phyloP scores from a whole-genome alignment of 2,888 invertebrate genomes.

The Rhopalosiphum nymphaeae region DNA sequence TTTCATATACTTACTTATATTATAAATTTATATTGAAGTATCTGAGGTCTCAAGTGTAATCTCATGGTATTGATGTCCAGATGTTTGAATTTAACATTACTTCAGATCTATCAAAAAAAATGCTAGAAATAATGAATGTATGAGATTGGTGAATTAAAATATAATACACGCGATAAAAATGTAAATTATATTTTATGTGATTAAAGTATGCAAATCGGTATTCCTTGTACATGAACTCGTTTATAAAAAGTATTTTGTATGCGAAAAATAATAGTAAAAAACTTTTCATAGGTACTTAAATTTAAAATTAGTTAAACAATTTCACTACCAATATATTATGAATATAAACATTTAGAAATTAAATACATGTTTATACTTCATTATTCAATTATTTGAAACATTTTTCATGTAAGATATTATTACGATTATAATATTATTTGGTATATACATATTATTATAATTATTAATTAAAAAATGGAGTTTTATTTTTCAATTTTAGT shows the following conservation, averaged over 20 bases:
- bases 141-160: not conserved
- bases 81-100: not conserved
- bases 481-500: not conserved
- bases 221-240: not conserved
- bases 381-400: not conserved
- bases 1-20: not conserved
- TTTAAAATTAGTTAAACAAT: not conserved
- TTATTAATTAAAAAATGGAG: not conserved
- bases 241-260: not conserved
- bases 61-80: not conserved
- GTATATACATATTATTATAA: not conserved
- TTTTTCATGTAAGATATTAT: not conserved
- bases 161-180: not conserved
- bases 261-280: not conserved
- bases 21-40: not conserved
- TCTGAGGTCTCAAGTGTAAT: not conserved
- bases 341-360: not conserved
- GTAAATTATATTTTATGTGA: not conserved
- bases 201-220: not conserved
- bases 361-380: not conserved
- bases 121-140: not conserved
- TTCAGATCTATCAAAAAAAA: not conserved
- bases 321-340: not conserved
- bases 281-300: not conserved
- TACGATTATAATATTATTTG: not conserved